Conservation (phyloP, 2,797 vertebrate species). For the Pseudotriccus pelzelni region DNA sequence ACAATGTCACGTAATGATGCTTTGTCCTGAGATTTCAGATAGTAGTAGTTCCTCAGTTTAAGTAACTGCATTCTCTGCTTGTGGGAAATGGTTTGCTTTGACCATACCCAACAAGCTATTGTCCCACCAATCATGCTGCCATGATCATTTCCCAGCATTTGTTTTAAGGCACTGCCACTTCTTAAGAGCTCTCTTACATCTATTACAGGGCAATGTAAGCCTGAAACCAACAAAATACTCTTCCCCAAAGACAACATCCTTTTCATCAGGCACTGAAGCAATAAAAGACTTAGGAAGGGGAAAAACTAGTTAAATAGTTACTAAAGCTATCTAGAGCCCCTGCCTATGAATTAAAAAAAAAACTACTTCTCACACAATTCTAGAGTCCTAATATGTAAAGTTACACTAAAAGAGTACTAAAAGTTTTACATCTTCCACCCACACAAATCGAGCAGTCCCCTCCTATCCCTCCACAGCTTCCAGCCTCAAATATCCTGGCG, state of each 20-base stretch:
- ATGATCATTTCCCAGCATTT: background rate
- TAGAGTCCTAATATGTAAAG: background rate
- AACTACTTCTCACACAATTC: background rate
- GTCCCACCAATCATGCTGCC: background rate
- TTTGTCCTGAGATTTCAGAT: background rate
- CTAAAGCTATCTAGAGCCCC: background rate
- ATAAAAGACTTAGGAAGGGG: background rate
- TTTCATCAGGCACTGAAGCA: background rate
- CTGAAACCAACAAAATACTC: background rate
- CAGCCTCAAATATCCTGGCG: conserved; percentile 63
- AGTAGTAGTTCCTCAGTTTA: background rate
- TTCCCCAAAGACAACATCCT: background rate
- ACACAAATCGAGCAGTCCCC: background rate
- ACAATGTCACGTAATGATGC: background rate
- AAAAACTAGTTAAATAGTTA: background rate
- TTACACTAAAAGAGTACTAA: background rate
- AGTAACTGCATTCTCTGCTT: background rate
- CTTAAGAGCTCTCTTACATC: background rate
- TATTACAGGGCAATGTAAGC: background rate
- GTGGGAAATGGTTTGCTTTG: background rate
- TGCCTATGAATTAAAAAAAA: background rate
- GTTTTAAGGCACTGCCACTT: background rate
- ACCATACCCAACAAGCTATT: background rate
- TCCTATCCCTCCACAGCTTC: background rate
- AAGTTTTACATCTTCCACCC: background rate